Evolutionary conservation across 2,113 vertebrate genomes (phyloP).

Genomic region (Callopanchax toddi): DNA sequence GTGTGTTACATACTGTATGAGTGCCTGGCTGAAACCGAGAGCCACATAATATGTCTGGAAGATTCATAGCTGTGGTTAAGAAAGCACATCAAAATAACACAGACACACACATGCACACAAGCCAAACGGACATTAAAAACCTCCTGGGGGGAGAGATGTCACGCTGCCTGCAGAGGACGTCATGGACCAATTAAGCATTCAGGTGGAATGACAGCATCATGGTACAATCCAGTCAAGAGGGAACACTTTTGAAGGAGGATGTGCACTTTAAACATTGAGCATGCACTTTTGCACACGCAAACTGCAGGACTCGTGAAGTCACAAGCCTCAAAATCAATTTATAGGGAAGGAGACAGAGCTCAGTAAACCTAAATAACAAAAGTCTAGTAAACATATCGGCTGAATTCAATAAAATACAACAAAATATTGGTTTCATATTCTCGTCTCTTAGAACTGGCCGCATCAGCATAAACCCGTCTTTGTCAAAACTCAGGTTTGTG

Average conservation of each 20-base stretch:
- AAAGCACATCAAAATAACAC: too few relatives aligned
- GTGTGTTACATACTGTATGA: too few relatives aligned
- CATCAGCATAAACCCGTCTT: conserved; percentile 17
- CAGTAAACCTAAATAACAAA: conserved; percentile 14
- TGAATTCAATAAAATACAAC: background rate
- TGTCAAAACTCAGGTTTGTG: conserved; percentile 16
- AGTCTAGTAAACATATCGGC: background rate
- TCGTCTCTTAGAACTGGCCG: conserved; percentile 4
- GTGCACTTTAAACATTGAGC: conserved; percentile 1
- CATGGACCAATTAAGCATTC: conserved; percentile 48
- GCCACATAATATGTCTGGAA: too few relatives aligned
- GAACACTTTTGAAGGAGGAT: conserved; percentile 21
- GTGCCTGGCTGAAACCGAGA: too few relatives aligned
- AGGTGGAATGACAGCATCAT: conserved; percentile 50
- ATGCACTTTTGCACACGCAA: background rate
- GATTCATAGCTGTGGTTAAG: too few relatives aligned
- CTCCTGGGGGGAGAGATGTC: conserved; percentile 48
- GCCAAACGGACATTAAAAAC: too few relatives aligned
- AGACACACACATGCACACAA: too few relatives aligned
- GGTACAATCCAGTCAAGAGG: conserved; percentile 31
- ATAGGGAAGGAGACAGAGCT: conserved; percentile 29
- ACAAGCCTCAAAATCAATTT: conserved; percentile 28
- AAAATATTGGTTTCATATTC: conserved; percentile 5
- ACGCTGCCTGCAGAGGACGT: conserved; percentile 38
- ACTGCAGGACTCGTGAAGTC: conserved; percentile 5